phyloP scores from a whole-genome alignment of 2,888 invertebrate species.

The Coelogynopora nodosa region DNA sequence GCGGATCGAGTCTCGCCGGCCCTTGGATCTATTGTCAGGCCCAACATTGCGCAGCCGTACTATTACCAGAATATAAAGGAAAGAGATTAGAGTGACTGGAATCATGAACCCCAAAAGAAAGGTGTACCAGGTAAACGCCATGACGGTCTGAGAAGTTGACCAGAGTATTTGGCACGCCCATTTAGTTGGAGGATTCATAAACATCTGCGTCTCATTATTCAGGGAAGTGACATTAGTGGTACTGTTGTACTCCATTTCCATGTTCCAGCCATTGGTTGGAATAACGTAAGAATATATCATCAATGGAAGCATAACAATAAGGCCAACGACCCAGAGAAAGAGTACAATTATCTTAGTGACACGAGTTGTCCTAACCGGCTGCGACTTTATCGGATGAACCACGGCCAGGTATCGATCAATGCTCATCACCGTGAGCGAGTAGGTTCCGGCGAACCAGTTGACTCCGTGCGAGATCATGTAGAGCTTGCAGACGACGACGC shows the following conservation, averaged over 20 bases:
- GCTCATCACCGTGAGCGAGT: slow-evolving; percentile 27
- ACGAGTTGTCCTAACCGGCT: neutral
- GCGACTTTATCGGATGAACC: neutral
- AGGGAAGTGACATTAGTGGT: neutral
- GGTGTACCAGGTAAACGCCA: too few relatives aligned
- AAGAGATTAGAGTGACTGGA: slow-evolving; percentile 1
- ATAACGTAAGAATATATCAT: slow-evolving; percentile 25
- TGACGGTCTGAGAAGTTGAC: too few relatives aligned
- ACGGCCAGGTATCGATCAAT: slow-evolving; percentile 35
- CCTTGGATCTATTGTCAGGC: neutral
- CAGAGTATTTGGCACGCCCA: too few relatives aligned
- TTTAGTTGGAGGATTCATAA: too few relatives aligned
- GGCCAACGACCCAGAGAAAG: neutral
- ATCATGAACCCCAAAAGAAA: neutral
- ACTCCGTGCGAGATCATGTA: slow-evolving; percentile 2
- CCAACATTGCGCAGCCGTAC: too few relatives aligned
- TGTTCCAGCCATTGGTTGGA: neutral
- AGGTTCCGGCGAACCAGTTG: slow-evolving; percentile 38
- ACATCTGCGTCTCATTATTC: neutral
- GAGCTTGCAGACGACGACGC: neutral
- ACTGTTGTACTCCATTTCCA: slow-evolving; percentile 17
- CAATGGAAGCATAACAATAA: slow-evolving; percentile 20
- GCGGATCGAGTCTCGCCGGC: neutral
- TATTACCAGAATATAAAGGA: too few relatives aligned
- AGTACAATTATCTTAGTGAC: slow-evolving; percentile 16